Evolutionary conservation across 2,113 vertebrate genomes (phyloP), one percentile per base, ranked within the genome.

Genomic region (Corythornis vintsioides): DNA sequence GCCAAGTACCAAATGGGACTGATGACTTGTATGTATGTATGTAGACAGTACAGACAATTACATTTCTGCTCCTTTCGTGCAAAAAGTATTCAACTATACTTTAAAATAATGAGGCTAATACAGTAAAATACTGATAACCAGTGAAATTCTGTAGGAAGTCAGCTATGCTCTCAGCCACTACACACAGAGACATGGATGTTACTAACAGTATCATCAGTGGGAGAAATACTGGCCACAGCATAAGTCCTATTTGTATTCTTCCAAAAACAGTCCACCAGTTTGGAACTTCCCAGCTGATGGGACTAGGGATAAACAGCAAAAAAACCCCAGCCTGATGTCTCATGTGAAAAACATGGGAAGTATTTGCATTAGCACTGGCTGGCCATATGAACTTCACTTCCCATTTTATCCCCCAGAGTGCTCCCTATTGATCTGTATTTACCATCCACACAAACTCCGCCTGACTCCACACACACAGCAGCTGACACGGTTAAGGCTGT

Each of bases 1-100:
- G 84, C 90, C 75, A 92, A 90, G 86, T 83, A 66, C 92, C 71
- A 92, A 97, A 95, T 90, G 89, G 78, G 63, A 90, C 61, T 85
- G 96, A 92, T 95, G 92, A 95, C 92, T 96, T 95, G 83, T 90
- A 80, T 81, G n/a, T 47, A 56, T 40, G 70, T 89, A 88, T 53
- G 42, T 24, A 75, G 59, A 74, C 42, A 81, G 70, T n/a, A 86
- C n/a, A 85, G 81, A 92, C 76, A 95, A 97, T 91, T 81, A 52
- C 60, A 91, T 90, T 67, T 84, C 65, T 83, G 75, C 18, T 95
- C 59, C 95, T 93, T 91, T 65, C 45, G 17, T 55, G 75, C 63
- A 83, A 92, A 79, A 84, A 74, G 13, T 82, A 86, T 93, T 71
- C 89, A 38, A 3, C 70, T 88, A 26, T 29, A 89, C 55, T 84